Conservation (phyloP, 2,888 invertebrate species). For the Dioctria rufipes region DNA sequence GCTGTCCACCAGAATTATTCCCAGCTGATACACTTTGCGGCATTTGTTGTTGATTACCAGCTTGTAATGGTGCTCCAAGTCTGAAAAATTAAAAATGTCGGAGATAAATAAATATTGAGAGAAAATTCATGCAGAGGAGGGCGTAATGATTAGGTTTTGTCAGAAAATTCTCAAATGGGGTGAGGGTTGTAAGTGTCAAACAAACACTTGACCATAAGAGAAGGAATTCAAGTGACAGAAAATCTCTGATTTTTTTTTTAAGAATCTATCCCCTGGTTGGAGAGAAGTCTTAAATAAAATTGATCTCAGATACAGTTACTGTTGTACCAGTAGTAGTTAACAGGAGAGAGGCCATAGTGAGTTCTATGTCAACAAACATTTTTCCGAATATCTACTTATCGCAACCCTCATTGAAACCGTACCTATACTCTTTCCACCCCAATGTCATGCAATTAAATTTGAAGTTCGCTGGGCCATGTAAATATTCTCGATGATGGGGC, state of each 20-base stretch:
- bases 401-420: too few species aligned
- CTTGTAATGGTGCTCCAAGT: slow-evolving; percentile 68
- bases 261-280: too few species aligned
- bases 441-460: slow-evolving; percentile 48
- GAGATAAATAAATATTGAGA: slow-evolving; percentile 53
- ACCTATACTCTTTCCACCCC: too few species aligned
- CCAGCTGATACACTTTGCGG: slow-evolving; percentile 76
- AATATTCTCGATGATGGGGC: slow-evolving; percentile 47
- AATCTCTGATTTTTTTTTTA: too few species aligned
- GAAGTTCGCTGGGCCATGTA: slow-evolving; percentile 33
- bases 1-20: slow-evolving; percentile 76
- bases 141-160: slow-evolving; percentile 13
- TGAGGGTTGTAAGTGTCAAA: neutral
- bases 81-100: slow-evolving; percentile 63
- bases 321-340: too few species aligned
- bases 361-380: too few species aligned
- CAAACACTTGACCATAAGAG: slow-evolving; percentile 19
- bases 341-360: too few species aligned
- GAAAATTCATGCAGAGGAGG: too few species aligned
- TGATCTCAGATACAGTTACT: too few species aligned
- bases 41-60: slow-evolving; percentile 70
- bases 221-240: too few species aligned
- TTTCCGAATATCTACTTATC: too few species aligned
- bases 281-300: too few species aligned
- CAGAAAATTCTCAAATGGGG: slow-evolving; percentile 13